Conservation (phyloP, 2,888 invertebrate species). For the Deilephila porcellus region DNA sequence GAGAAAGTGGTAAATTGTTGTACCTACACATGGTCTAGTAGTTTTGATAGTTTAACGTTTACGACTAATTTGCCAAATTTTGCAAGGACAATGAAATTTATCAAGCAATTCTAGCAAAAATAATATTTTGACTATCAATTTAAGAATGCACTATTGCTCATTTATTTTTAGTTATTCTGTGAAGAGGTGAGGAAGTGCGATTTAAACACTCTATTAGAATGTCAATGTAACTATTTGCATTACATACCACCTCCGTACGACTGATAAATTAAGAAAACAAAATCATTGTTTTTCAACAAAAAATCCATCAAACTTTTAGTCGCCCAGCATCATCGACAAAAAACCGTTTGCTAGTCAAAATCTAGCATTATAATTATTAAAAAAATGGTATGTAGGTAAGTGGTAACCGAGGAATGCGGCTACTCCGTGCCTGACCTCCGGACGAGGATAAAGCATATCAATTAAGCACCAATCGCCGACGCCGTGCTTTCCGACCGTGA, state of each 20-base stretch:
- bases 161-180: no score
- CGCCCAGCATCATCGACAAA: background rate
- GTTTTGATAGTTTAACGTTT: background rate
- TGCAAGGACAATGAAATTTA: no score
- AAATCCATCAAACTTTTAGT: background rate
- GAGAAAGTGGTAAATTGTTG: background rate
- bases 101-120: no score
- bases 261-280: no score
- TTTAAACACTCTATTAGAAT: no score
- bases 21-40: background rate
- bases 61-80: background rate
- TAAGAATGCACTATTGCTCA: no score
- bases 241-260: no score
- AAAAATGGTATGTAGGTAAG: background rate
- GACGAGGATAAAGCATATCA: slow-evolving; percentile 15
- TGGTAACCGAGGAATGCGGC: background rate
- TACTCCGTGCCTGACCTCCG: slow-evolving; percentile 13
- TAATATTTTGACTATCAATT: no score
- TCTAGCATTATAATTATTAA: background rate
- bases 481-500: background rate
- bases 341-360: background rate
- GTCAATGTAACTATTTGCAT: no score
- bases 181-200: no score
- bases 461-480: background rate
- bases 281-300: no score